A percentile compares a stretch with the other conserved stretches of the same genome.
These are phyloP conservation scores for Anorthoa munda DNA, from an alignment of 2,888 invertebrate species.

Conservation along the genomic window DNA sequence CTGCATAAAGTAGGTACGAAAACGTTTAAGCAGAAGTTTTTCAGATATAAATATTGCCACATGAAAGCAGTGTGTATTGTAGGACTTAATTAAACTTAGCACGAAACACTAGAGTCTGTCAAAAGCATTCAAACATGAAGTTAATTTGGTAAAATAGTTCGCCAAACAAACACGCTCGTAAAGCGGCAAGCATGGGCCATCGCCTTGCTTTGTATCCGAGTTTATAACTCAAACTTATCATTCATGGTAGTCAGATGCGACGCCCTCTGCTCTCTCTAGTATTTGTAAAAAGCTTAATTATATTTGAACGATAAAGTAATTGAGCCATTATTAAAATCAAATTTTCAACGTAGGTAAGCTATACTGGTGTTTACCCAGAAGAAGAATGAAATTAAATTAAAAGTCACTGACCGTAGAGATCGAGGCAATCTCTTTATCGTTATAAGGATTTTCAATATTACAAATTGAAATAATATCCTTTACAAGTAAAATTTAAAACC, in stretches of 20 bases:
- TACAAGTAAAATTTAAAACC: neutral
- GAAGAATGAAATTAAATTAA: slow-evolving; percentile 18
- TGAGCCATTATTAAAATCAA: slow-evolving; percentile 16
- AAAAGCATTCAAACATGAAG: slow-evolving; percentile 58
- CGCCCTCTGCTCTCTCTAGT: neutral
- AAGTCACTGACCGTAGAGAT: slow-evolving; percentile 14
- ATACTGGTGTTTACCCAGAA: slow-evolving; percentile 7
- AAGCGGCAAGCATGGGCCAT: slow-evolving; percentile 37
- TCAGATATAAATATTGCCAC: slow-evolving; percentile 13
- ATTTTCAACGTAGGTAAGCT: neutral
- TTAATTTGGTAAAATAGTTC: slow-evolving; percentile 61
- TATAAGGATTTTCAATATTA: neutral
- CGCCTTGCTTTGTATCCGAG: slow-evolving; percentile 43
- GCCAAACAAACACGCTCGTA: slow-evolving; percentile 51
- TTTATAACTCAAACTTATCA: slow-evolving; percentile 30
- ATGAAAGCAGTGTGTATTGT: slow-evolving; percentile 13
- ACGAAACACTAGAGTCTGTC: slow-evolving; percentile 46
- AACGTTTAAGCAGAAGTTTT: slow-evolving; percentile 4
- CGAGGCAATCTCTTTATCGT: neutral
- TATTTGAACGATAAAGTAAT: slow-evolving; percentile 38
- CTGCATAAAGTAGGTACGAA: neutral
- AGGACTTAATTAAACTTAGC: slow-evolving; percentile 53
- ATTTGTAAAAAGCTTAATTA: slow-evolving; percentile 9
- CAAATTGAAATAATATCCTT: slow-evolving; percentile 1
- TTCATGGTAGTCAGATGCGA: slow-evolving; percentile 20